Base-by-base conservation (phyloP, 2,888 invertebrate genomes). In the Synergus itoensis region DNA sequence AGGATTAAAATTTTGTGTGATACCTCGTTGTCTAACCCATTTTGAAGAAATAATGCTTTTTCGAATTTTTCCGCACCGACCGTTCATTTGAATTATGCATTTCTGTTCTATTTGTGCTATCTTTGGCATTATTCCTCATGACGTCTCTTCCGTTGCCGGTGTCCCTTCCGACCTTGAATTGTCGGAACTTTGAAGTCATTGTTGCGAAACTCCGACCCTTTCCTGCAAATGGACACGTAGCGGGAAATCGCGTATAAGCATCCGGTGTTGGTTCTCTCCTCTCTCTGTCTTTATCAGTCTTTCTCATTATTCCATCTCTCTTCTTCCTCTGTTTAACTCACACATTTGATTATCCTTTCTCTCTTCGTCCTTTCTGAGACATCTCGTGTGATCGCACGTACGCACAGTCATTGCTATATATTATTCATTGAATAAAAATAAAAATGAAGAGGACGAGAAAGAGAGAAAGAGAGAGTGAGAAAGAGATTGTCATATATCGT, bases 231-330 rank as follows among this genome's bases (percentile, higher is more conserved):
- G 80, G 82, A 81, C 91, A 91, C 91, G 91, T 91, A 91, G 90
- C 91, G 91, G 90, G 90, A 91, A 90, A 91, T 90, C 90, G 90
- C 90, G 88, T 89, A 89, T 91, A 90, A 90, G 90, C 90, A 90
- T 90, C 90, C 91, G 90, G 91, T 90, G 84, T 43, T 63, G 69
- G 45, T 64, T 77, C 79, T 65, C 77, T 57, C 45, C 77, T 73
- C 75, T 63, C 77, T 79, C 41, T 78, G 62, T 79, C 69, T 76
- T 77, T 48, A 75, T 60, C 53, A 73, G 45, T 79, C 77, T 63
- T 77, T 77, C 77, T 76, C 62, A 36, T 36, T 36, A 36, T 36
- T 0, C 5, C 36, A 36, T 81, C 75, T 18, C 69, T 76, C 45
- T 45, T 21, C 57, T 48, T 14, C 57, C 60, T 9, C 18, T 48